Evolutionary conservation across 2,797 vertebrate species (phyloP), one percentile per base, ranked within the genome.

Genomic region (Holocentrus rufus): DNA sequence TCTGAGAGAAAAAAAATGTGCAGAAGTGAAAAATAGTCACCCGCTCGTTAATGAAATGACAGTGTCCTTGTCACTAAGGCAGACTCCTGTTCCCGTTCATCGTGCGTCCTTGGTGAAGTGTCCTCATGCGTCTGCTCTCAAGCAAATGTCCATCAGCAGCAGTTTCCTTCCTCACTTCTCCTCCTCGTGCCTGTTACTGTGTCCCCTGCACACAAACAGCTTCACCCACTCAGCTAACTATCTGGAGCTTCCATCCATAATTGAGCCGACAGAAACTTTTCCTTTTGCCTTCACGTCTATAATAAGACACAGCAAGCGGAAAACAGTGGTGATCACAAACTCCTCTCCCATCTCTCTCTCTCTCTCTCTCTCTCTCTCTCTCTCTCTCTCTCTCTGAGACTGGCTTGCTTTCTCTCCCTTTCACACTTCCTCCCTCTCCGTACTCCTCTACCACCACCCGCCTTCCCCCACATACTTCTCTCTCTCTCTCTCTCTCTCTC

Each of bases 371-470:
- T 56, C 23, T 56, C 23, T 56, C 11, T 56, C n/a, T n/a, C n/a
- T n/a, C n/a, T n/a, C n/a, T n/a, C n/a, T n/a, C n/a, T n/a, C n/a
- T n/a, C n/a, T n/a, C n/a, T n/a, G 25, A 25, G 22, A 13, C 53
- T n/a, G 14, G 30, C 30, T 31, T 31, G 30, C 30, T 31, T 31
- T 31, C 30, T 31, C 30, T 31, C 3, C 7, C 14, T 18, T 22
- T 22, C n/a, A 15, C 57, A 49, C 49, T 55, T 56, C 14, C 42
- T 50, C 27, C 25, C 46, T 39, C 68, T 18, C 44, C 30, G 31
- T 58, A 23, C 63, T 57, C 50, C 72, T 76, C 25, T 31, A 7
- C 23, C 80, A 71, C 27, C 80, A 62, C 36, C 15, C 20, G 15
- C 25, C 17, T 27, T 27, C 8, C 13, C 22, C 7, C 58, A 44